phyloP scores from a whole-genome alignment of 2,797 vertebrate species.

The Phylloscopus collybita region DNA sequence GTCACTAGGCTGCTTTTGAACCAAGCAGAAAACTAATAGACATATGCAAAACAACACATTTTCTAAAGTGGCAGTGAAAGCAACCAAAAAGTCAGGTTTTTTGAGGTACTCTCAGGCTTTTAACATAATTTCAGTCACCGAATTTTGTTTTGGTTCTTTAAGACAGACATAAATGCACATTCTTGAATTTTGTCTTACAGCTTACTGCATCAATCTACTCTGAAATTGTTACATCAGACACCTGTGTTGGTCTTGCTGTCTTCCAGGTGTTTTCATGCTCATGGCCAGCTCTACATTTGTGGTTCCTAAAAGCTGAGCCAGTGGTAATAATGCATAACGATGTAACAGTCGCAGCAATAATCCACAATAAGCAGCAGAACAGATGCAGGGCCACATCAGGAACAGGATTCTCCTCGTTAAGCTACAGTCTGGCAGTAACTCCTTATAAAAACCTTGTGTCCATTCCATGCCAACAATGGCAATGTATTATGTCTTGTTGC shows the following conservation, averaged over 20 bases:
- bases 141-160: neutral
- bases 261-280: neutral
- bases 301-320: neutral
- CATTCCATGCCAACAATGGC: neutral
- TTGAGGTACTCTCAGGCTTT: neutral
- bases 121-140: neutral
- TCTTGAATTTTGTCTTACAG: neutral
- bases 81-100: fast-evolving
- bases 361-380: neutral
- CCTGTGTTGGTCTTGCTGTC: neutral
- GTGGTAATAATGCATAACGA: neutral
- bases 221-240: neutral
- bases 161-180: neutral
- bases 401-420: neutral
- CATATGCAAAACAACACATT: neutral
- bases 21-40: neutral
- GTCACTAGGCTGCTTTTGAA: neutral
- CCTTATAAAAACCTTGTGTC: neutral
- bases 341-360: neutral
- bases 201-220: neutral
- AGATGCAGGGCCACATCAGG: neutral
- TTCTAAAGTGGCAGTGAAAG: neutral
- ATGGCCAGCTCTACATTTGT: neutral
- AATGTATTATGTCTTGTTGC: neutral
- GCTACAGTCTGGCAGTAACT: neutral